Evolutionary conservation across 2,888 invertebrate genomes (phyloP), one percentile per base, ranked within the genome.

Genomic region (Unio delphinus): DNA sequence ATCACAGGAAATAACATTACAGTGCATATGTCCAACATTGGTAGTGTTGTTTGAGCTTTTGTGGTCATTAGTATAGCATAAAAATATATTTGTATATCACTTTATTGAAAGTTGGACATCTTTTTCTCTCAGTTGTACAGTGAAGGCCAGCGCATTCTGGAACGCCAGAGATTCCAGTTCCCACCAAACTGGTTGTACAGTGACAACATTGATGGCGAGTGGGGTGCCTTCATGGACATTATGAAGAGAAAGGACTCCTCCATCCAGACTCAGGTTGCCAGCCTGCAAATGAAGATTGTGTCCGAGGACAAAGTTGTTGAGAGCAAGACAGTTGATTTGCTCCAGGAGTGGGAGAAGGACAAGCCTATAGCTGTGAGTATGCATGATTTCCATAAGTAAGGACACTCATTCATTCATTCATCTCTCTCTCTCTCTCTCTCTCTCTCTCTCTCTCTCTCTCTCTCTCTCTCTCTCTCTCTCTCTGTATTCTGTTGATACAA

Each of bases 191-290:
- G 99, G 99, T 91, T 99, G 75, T 98, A 99, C 89, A 98, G 98
- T 61, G 99, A 99, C 90, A 98, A 99, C 89, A 95, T 99, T 71
- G 99, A 99, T 91, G 99, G 99, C 3, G 99, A 99, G 92, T 99
- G 99, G 99, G 96, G 97, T 62, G 99, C 99, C 0, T 99, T 99
- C 89, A 97, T 96, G 88, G 99, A 99, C 91, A 99, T 99, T 74
- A 96, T 99, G 91, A 95, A 96, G 88, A 94, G 99, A 68, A 99
- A 99, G 91, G 99, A 99, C 89, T 95, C 96, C 0, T 87, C 89
- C 68, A 90, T 90, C 62, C 88, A 89, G 81, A 88, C 88, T 34
- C 89, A 89, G 76, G 88, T 90, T 60, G 90, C 90, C 61, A 87
- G 87, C 78, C 92, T 99, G 65, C 99, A 99, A 91, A 95, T 97